Base-by-base conservation (phyloP, 2,113 vertebrate genomes). In the Acanthisitta chloris region DNA sequence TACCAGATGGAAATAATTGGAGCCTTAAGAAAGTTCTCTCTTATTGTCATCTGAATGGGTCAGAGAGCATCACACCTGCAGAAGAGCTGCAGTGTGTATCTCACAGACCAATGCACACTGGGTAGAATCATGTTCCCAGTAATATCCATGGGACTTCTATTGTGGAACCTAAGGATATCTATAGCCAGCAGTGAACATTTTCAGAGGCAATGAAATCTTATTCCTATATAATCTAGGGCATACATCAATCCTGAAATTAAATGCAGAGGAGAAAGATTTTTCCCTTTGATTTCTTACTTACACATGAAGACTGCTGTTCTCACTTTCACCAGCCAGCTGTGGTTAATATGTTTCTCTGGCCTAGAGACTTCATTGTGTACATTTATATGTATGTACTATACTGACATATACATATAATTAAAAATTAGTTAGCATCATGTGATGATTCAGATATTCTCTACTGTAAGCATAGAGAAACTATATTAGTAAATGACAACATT, bases 11-110 rank as follows among this genome's bases (percentile, higher is more conserved):
- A 70, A 93, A 90, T 40, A 49, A 70, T 4, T 49, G 71, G 67
- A 86, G 67, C 64, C 87, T 89, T 77, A 91, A 91, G 93, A 77
- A 74, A 91, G 55, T 18, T 91, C 93, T 83, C 79, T 8, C 26
- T 82, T 52, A 8, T 26, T 81, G 89, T 57, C 81, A 42, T 40
- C 42, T 17, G 81, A 73, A 23, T 1, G 59, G 84, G 70, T 65
- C 48, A 26, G 45, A 76, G 57, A 1, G 38, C 57, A n/a, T 7
- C 14, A 5, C 81, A 85, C 46, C 65, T 80, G 94, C 91, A 87
- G 57, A 65, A 81, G 54, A 79, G 86, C 65, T 10, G 20, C 61
- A 31, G 40, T 14, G 23, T 25, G 8, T 5, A 40, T 38, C 45
- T 40, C 94, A 8, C 48, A 10, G 46, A 61, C 43, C 52, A 61